Evolutionary conservation across 2,797 vertebrate genomes (phyloP), one percentile per base, ranked within the genome.

Genomic region (Kryptopterus vitreolus): DNA sequence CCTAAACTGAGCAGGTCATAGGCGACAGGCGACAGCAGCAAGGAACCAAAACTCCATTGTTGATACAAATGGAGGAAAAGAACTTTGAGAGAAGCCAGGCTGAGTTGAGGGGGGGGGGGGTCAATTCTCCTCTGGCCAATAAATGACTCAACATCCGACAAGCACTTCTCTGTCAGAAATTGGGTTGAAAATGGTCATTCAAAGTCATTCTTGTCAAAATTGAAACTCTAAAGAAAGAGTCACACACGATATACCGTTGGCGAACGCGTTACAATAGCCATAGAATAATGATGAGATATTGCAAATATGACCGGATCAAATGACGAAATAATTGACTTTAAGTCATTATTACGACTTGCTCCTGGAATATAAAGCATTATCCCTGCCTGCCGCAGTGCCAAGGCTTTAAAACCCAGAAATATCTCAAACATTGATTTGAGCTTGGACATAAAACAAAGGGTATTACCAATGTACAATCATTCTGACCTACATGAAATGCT

Each of bases 401-500:
- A 33, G 18, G 10, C 26, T 20, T 69, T 50, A 50, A 69, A 69
- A 48, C 15, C 38, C 66, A 16, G 7, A 12, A 69, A 69, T 69
- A 71, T 71, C 31, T 48, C 7, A 59, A 69, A 31, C 22, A 57
- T 7, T 11, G 20, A 59, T 63, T 53, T 73, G 29, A 79, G 63
- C 22, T 55, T 53, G 20, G 31, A 73, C 58, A 73, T 26, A 1
- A 35, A 63, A 35, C 20, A 15, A 10, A 48, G 1, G 20, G 66
- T 8, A 35, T 61, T 52, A 61, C 38, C 22, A 61, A 74, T 43
- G 16, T 38, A 38, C 7, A 29, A 33, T 66, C 71, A 35, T 43
- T 57, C 33, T 48, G 71, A 66, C 61, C 79, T 24, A 58, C 52
- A 75, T 58, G 29, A 57, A 74, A 57, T n/a, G 16, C 38, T 71